Evolutionary conservation across 1,140 invertebrate species (phyloP).

Genomic region (Gryllus bimaculatus): DNA sequence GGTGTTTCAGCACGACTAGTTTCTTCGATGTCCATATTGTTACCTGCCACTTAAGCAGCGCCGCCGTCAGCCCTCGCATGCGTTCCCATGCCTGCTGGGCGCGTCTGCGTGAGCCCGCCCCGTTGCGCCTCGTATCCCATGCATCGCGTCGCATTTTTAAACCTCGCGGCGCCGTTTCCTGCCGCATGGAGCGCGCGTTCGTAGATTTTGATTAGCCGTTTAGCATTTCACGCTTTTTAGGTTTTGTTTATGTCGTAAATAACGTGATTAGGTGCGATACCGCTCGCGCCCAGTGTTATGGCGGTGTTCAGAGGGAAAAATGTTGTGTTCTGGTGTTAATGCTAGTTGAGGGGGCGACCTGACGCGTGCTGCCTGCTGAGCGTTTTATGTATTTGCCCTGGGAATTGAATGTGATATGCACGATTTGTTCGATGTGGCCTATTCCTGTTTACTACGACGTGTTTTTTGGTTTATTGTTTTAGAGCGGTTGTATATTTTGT

Average conservation of each 20-base stretch:
- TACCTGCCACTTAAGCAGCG: too few relatives aligned
- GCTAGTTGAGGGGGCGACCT: neutral
- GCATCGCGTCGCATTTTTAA: too few relatives aligned
- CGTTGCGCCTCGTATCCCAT: too few relatives aligned
- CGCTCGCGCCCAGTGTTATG: neutral
- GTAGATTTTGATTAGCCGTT: neutral
- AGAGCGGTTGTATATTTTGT: too few relatives aligned
- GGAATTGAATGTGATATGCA: neutral
- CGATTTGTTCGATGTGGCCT: neutral
- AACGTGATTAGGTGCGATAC: neutral
- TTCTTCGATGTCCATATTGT: too few relatives aligned
- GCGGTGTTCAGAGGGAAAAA: neutral
- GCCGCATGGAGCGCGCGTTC: neutral
- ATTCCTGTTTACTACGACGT: too few relatives aligned
- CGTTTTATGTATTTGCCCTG: neutral
- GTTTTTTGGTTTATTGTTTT: too few relatives aligned
- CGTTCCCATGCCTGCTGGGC: too few relatives aligned
- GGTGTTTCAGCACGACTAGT: too few relatives aligned
- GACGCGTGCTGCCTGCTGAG: neutral
- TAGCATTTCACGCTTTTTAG: slow-evolving; percentile 4
- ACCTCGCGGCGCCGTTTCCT: too few relatives aligned
- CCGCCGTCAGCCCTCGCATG: too few relatives aligned
- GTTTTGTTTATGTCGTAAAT: neutral
- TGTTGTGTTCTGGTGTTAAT: neutral
- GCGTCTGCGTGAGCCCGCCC: too few relatives aligned